Conservation (phyloP, 2,797 vertebrate species). For the Basileuterus tristriatus region DNA sequence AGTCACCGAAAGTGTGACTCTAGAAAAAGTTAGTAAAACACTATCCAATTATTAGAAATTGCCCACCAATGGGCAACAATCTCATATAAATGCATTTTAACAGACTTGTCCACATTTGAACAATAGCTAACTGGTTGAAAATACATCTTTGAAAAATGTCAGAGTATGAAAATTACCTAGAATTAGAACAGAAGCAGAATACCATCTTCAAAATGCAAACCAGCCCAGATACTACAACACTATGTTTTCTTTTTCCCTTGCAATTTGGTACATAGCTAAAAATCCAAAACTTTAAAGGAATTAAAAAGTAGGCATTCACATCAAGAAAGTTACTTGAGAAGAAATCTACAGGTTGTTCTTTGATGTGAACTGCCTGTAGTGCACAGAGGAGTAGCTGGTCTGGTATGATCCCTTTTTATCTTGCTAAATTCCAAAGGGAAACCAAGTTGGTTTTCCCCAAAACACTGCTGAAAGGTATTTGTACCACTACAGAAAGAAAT, state of each 20-base stretch:
- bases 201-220: background rate
- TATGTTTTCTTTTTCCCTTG: background rate
- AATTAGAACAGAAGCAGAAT: background rate
- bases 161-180: background rate
- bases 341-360: background rate
- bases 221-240: background rate
- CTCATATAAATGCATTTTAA: background rate
- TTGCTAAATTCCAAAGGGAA: constrained; percentile 13
- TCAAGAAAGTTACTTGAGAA: background rate
- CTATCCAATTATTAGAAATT: background rate
- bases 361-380: background rate
- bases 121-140: background rate
- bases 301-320: background rate
- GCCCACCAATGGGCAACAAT: background rate
- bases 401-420: background rate
- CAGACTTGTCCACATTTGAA: background rate
- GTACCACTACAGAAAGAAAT: background rate
- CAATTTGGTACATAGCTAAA: background rate
- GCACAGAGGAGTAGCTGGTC: constrained; percentile 10
- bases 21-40: background rate
- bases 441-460: background rate
- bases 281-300: background rate
- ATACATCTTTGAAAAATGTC: background rate
- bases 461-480: background rate
- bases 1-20: background rate